These are phyloP conservation scores for Liparis tanakae DNA, from an alignment of 2,797 vertebrate species.

Conservation along the genomic window DNA sequence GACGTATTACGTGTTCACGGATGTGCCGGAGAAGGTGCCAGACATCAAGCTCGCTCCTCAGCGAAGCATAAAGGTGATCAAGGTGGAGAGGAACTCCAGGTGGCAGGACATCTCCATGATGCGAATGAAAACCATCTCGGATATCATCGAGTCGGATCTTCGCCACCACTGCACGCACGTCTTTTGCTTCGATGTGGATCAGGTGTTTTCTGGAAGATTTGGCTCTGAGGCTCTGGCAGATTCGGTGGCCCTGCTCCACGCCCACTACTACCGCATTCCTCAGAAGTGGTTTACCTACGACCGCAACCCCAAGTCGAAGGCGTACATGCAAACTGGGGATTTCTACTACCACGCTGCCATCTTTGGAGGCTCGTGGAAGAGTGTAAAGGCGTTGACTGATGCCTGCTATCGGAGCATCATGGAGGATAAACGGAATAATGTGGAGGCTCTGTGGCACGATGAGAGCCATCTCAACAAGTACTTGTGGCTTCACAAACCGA, in stretches of 20 bases:
- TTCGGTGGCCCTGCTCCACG: constrained; percentile 76
- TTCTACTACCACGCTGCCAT: constrained; percentile 83
- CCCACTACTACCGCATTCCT: constrained; percentile 72
- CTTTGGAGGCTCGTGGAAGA: constrained; percentile 77
- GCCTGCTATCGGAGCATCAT: constrained; percentile 72
- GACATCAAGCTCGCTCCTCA: constrained; percentile 37
- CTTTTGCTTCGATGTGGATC: constrained; percentile 88
- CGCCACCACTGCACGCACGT: constrained; percentile 75
- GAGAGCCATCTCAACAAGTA: constrained; percentile 84
- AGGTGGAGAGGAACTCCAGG: constrained; percentile 46
- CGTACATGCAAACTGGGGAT: constrained; percentile 74
- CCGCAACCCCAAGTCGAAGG: constrained; percentile 69
- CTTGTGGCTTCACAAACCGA: constrained; percentile 78
- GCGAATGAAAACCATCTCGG: constrained; percentile 73
- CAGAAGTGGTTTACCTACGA: constrained; percentile 64
- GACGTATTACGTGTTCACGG: constrained; percentile 66
- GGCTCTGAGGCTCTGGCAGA: constrained; percentile 78
- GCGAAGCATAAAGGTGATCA: constrained; percentile 48
- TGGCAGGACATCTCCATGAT: constrained; percentile 77
- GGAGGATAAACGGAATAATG: constrained; percentile 70
- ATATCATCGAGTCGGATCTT: constrained; percentile 78
- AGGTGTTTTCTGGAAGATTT: constrained; percentile 80
- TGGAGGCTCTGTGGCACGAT: constrained; percentile 82
- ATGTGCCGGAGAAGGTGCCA: constrained; percentile 54
- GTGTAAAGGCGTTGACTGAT: constrained; percentile 64